Evolutionary conservation across 2,888 invertebrate species (phyloP), one percentile per base, ranked within the genome.

Genomic region (Dorcus hopei): DNA sequence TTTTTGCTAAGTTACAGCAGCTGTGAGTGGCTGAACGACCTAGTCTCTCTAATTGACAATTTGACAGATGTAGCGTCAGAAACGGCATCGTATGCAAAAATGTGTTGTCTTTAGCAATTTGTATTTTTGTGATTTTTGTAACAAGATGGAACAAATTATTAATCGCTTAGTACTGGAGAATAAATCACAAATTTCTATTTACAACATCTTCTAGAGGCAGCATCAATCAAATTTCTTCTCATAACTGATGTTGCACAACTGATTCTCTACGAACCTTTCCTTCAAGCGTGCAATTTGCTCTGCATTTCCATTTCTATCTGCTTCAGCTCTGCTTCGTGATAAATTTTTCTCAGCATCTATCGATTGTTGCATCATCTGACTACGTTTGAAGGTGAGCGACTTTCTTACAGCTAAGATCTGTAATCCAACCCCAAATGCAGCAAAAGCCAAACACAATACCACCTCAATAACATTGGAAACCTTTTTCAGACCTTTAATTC

Each of bases 401-500:
- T 82, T 79, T 65, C 87, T 84, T 58, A 90, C 82, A 1, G 84
- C 79, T 55, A 81, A 72, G 63, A 85, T 77, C 70, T 89, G 89
- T 49, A 88, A 60, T 8, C 82, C 54, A n/a, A 85, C 78, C 2
- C 87, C 87, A 47, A 87, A 40, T 2, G 82, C 65, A 11, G 87
- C 83, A 33, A 90, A 69, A 0, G 83, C 72, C 9, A 86, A 63
- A 59, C 87, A 83, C 19, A 83, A 70, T 3, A 82, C 63, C 1
- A 87, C 85, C 26, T 91, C 82, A 55, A 80, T 79, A 51, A 77
- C 78, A 75, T 90, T 90, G 0, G 88, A 82, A 6, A 87, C 65
- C 67, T 81, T 85, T 55, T 80, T 82, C 0, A 86, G 47, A 1
- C 87, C 87, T 59, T 79, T 79, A 0, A 87, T 78, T 0, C 88